These are phyloP conservation scores for Limosa lapponica DNA, from an alignment of 2,797 vertebrate species.

Conservation along the genomic window DNA sequence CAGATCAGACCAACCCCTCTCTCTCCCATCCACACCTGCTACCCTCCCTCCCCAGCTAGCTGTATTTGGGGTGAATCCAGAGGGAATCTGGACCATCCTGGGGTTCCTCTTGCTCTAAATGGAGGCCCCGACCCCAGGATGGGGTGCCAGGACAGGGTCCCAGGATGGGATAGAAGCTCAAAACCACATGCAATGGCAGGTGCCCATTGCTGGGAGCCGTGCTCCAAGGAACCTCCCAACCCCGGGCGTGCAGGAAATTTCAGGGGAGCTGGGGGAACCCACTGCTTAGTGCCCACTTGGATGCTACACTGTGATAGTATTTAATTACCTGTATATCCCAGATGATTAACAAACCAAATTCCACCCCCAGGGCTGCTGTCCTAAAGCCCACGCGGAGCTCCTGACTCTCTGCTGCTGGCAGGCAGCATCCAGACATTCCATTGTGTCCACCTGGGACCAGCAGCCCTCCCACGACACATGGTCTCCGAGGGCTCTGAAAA, in stretches of 20 bases:
- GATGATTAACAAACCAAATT: neutral
- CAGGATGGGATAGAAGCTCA: neutral
- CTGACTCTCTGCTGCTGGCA: neutral
- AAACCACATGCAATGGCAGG: neutral
- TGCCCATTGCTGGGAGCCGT: neutral
- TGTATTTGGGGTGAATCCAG: neutral
- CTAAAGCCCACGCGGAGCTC: neutral
- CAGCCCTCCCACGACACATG: accelerated
- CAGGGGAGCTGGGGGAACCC: neutral
- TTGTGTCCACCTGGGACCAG: neutral
- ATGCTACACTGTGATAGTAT: neutral
- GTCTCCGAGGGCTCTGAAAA: neutral
- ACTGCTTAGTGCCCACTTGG: neutral
- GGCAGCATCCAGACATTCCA: neutral
- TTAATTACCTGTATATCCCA: neutral
- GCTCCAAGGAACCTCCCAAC: neutral
- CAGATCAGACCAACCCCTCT: neutral
- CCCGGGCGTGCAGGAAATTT: neutral
- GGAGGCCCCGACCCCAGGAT: accelerated
- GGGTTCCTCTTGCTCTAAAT: neutral
- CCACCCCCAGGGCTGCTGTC: neutral
- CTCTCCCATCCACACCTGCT: neutral
- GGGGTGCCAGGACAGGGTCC: neutral
- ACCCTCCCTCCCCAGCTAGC: neutral
- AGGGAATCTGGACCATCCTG: neutral